Conservation (phyloP, 1,140 invertebrate genomes). For the Leguminivora glycinivorella region DNA sequence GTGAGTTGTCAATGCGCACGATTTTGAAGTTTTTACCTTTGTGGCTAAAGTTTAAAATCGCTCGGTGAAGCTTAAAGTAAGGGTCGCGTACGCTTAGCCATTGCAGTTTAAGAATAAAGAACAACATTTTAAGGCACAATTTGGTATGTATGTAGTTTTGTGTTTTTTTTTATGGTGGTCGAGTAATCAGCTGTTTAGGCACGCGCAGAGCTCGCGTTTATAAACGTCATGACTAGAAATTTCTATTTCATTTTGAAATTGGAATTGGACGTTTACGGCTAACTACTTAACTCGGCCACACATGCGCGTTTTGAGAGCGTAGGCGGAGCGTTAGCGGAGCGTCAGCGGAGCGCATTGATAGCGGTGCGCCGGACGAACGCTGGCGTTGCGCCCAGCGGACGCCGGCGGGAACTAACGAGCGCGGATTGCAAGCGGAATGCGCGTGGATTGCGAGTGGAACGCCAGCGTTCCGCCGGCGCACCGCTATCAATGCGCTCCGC, state of each 20-base stretch:
- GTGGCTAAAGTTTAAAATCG: slow-evolving; percentile 50
- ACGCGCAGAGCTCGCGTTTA: slow-evolving; percentile 60
- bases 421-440: no score
- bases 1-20: slow-evolving; percentile 37
- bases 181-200: slow-evolving; percentile 76
- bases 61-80: slow-evolving; percentile 45
- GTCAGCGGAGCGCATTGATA: no score
- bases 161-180: slow-evolving; percentile 72
- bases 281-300: no score
- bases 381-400: no score
- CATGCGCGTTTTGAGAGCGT: no score
- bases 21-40: slow-evolving; percentile 44
- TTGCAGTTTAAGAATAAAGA: slow-evolving; percentile 33
- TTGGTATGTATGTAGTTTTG: slow-evolving; percentile 41
- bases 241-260: no score
- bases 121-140: slow-evolving; percentile 37
- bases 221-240: slow-evolving; percentile 30
- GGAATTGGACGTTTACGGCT: slow-evolving; percentile 23
- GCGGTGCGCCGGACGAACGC: no score
- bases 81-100: slow-evolving; percentile 47
- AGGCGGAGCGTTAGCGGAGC: no score
- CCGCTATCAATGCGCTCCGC: no score
- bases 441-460: no score
- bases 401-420: no score
- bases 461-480: no score